Percentiles rank a stretch among this genome's conserved stretches.
Conservation (phyloP, 1,140 invertebrate genomes). For the Eriocheir sinensis region DNA sequence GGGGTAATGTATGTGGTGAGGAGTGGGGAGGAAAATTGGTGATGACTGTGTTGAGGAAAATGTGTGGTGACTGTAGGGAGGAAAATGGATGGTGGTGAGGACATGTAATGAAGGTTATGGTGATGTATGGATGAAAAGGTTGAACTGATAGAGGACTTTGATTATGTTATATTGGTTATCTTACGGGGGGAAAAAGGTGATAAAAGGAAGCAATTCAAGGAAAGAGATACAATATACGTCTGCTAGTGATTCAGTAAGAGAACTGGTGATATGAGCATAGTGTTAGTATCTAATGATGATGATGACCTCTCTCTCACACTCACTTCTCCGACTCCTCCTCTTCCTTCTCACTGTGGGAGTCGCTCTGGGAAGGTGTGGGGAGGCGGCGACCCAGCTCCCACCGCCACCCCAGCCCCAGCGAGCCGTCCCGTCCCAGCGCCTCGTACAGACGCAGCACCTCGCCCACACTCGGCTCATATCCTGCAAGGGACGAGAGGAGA, state of each 20-base stretch:
- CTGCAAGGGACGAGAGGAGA: not conserved
- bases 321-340: slow-evolving; percentile 56
- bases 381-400: slow-evolving; percentile 67
- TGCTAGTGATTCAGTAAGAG: not conserved
- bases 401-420: slow-evolving; percentile 51
- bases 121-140: not conserved
- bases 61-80: not conserved
- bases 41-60: not conserved
- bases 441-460: slow-evolving; percentile 67
- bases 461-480: slow-evolving; percentile 51
- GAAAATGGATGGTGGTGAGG: not conserved
- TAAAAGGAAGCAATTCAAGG: not conserved
- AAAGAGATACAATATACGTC: not conserved
- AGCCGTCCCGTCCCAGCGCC: slow-evolving; percentile 53
- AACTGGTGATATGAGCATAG: not conserved
- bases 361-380: slow-evolving; percentile 66
- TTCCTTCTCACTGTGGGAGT: slow-evolving; percentile 72
- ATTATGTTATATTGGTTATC: not conserved
- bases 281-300: not conserved
- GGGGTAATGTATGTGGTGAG: not conserved
- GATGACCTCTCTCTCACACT: not conserved
- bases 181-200: not conserved
- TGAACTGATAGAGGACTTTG: not conserved
- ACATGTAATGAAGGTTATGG: not conserved
- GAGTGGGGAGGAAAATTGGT: not conserved